These are phyloP conservation scores for Alaudala cheleensis DNA, from an alignment of 2,113 vertebrate genomes.

Conservation along the genomic window DNA sequence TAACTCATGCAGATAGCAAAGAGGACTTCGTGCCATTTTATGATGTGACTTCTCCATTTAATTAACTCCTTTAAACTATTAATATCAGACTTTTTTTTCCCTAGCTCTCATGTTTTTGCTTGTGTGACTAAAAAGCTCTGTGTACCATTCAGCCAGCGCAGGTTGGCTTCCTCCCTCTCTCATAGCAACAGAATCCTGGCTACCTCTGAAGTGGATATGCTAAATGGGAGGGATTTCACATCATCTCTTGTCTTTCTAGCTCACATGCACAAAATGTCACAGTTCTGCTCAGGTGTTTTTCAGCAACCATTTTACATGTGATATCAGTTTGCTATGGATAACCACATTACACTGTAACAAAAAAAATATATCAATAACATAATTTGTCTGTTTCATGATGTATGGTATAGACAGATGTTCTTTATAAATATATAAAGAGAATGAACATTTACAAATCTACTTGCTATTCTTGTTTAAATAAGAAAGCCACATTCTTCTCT, in stretches of 20 bases:
- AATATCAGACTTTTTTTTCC: not conserved
- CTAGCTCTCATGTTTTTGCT: not conserved
- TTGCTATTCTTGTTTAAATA: not conserved
- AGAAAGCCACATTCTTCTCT: not conserved
- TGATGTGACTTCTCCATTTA: constrained; percentile 59
- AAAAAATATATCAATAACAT: not conserved
- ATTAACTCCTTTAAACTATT: constrained; percentile 58
- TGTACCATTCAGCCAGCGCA: not conserved
- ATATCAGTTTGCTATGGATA: not conserved
- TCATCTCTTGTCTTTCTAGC: not conserved
- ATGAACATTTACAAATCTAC: not conserved
- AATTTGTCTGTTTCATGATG: constrained; percentile 28
- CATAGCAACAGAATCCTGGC: constrained; percentile 58
- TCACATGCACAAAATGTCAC: not conserved
- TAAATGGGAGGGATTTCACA: constrained; percentile 10
- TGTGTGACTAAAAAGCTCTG: constrained; percentile 3
- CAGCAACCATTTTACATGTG: not conserved
- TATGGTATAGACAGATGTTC: not conserved
- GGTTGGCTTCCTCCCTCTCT: constrained; percentile 13
- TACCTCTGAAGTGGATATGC: constrained; percentile 29
- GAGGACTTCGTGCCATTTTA: constrained; percentile 50
- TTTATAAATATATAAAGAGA: constrained; percentile 1
- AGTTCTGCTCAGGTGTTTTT: not conserved
- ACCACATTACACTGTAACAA: not conserved
- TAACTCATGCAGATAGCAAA: constrained; percentile 56